phyloP scores from a whole-genome alignment of 92 coral and sea anemone species.

The Virgularia gustaviana region DNA sequence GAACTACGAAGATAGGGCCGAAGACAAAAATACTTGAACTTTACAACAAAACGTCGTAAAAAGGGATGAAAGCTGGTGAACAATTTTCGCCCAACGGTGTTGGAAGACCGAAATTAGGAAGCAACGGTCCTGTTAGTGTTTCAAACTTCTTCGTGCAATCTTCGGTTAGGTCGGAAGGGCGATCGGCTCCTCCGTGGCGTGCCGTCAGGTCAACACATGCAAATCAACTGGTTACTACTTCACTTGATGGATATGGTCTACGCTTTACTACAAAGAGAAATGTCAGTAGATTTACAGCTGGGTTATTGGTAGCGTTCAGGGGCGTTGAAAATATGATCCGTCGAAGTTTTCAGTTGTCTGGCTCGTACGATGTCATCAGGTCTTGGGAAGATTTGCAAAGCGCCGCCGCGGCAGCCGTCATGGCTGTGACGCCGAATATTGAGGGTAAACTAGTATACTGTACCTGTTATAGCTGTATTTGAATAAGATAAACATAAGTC shows the following conservation, averaged over 20 bases:
- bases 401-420: slow-evolving; percentile 3
- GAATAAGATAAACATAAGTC: no score
- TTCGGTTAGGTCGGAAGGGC: not conserved
- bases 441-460: slow-evolving; percentile 7
- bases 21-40: no score
- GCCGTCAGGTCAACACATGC: slow-evolving; percentile 33
- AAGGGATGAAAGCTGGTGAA: no score
- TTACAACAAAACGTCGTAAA: no score
- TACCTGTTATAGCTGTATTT: not conserved
- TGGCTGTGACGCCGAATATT: slow-evolving; percentile 17
- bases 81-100: not conserved
- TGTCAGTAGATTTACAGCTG: slow-evolving; percentile 28
- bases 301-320: slow-evolving; percentile 30
- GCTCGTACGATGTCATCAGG: slow-evolving; percentile 92
- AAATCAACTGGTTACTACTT: slow-evolving; percentile 23
- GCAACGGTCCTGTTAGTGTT: not conserved
- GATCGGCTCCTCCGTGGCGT: slow-evolving; percentile 1
- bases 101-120: not conserved
- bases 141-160: slow-evolving; percentile 5
- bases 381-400: slow-evolving; percentile 29
- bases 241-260: not conserved
- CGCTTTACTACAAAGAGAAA: slow-evolving; percentile 17
- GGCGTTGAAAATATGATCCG: slow-evolving; percentile 69
- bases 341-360: slow-evolving; percentile 96
- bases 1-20: no score